phyloP scores from a whole-genome alignment of 2,113 vertebrate genomes.

The Cryptomyrus ogoouensis region DNA sequence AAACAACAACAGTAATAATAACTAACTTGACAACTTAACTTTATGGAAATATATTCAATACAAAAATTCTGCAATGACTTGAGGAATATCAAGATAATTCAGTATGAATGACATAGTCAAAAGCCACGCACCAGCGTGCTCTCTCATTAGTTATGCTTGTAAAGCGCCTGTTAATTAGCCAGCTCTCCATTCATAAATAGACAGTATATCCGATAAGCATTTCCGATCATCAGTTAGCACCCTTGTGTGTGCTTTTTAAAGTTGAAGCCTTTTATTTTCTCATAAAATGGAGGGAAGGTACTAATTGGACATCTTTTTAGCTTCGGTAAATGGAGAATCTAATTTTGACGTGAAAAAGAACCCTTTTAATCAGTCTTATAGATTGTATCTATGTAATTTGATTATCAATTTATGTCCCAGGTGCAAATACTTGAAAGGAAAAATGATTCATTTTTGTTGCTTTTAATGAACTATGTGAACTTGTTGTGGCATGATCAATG shows the following conservation, averaged over 20 bases:
- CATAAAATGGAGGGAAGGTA: conserved; percentile 11
- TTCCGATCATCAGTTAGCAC: conserved; percentile 4
- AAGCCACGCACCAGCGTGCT: neutral
- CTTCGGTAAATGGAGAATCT: neutral
- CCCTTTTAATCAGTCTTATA: neutral
- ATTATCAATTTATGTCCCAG: neutral
- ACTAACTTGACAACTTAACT: neutral
- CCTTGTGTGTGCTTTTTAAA: neutral
- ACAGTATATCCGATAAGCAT: neutral
- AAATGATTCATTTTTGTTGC: neutral
- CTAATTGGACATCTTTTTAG: conserved; percentile 1
- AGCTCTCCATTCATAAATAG: neutral
- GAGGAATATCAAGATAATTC: neutral
- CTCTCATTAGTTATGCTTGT: neutral
- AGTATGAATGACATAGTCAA: neutral
- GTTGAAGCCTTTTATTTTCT: neutral
- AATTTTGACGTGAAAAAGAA: neutral
- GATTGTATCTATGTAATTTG: neutral
- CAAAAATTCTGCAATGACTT: neutral
- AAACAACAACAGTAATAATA: neutral
- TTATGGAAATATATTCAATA: neutral
- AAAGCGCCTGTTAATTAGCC: neutral
- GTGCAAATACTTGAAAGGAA: conserved; percentile 11
- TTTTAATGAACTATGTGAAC: neutral
- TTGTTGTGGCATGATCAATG: neutral